Evolutionary conservation across 2,113 vertebrate species (phyloP).

Genomic region (Neodon shergylaensis): DNA sequence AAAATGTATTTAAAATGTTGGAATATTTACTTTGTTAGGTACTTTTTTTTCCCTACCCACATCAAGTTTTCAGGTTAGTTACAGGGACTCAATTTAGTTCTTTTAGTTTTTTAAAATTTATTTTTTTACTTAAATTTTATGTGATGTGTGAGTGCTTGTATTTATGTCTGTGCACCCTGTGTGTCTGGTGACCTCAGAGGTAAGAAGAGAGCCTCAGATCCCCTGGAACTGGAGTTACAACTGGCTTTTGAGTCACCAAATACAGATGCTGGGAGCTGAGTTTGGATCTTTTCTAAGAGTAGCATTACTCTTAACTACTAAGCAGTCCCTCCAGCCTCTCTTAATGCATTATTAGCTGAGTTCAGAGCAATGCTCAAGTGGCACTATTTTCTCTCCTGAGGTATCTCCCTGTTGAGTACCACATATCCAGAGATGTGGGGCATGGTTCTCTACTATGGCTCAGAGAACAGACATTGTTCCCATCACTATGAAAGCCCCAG

Average conservation of each 20-base stretch:
- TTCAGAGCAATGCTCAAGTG: background rate
- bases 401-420: background rate
- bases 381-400: background rate
- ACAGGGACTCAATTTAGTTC: slow-evolving; percentile 10
- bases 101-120: background rate
- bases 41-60: background rate
- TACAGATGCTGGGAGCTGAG: background rate
- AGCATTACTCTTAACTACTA: background rate
- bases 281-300: background rate
- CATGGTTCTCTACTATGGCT: background rate
- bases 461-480: background rate
- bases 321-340: background rate
- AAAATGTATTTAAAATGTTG: background rate
- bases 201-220: background rate
- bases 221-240: background rate
- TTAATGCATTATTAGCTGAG: background rate
- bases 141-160: background rate
- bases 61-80: background rate
- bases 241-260: background rate
- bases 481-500: background rate
- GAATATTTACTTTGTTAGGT: background rate
- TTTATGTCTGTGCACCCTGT: background rate
- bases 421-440: background rate
- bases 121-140: background rate
- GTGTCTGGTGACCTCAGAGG: background rate